A percentile compares a stretch with the other conserved stretches of the same genome.
Conservation (phyloP, 1,140 invertebrate genomes). For the Papilio polyxenes region DNA sequence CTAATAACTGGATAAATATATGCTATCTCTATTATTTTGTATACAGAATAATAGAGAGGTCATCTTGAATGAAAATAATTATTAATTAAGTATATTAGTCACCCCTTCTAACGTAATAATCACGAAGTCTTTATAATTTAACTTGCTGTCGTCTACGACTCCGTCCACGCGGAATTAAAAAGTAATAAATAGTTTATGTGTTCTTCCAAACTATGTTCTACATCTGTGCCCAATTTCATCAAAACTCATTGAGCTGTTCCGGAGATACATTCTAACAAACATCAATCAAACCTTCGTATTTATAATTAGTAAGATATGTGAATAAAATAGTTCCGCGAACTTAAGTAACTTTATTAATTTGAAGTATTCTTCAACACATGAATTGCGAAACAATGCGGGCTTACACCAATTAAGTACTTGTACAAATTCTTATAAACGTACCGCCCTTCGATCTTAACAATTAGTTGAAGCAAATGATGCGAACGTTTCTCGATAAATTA, state of each 20-base stretch:
- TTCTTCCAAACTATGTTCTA: too few species aligned
- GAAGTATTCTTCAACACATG: constrained; percentile 20
- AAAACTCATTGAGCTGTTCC: too few species aligned
- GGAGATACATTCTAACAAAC: too few species aligned
- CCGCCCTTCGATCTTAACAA: constrained; percentile 63
- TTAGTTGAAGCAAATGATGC: constrained; percentile 57
- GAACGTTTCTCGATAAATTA: constrained; percentile 37
- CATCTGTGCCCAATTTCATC: too few species aligned
- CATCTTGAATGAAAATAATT: background rate
- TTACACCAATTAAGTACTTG: constrained; percentile 46
- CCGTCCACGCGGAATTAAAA: too few species aligned
- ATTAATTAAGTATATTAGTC: background rate
- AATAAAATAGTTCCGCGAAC: background rate
- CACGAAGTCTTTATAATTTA: too few species aligned
- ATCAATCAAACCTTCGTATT: too few species aligned
- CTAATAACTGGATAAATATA: too few species aligned
- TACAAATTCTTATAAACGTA: constrained; percentile 42
- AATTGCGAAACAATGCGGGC: constrained; percentile 46
- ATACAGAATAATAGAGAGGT: background rate
- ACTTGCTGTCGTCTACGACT: too few species aligned
- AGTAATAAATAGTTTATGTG: too few species aligned
- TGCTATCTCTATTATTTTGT: too few species aligned
- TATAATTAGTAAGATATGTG: background rate
- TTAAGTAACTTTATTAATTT: constrained; percentile 9
- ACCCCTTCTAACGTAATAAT: background rate